A percentile compares a stretch with the other conserved stretches of the same genome.
Conservation (phyloP, 2,888 invertebrate genomes). For the Acanthosepion esculentum region DNA sequence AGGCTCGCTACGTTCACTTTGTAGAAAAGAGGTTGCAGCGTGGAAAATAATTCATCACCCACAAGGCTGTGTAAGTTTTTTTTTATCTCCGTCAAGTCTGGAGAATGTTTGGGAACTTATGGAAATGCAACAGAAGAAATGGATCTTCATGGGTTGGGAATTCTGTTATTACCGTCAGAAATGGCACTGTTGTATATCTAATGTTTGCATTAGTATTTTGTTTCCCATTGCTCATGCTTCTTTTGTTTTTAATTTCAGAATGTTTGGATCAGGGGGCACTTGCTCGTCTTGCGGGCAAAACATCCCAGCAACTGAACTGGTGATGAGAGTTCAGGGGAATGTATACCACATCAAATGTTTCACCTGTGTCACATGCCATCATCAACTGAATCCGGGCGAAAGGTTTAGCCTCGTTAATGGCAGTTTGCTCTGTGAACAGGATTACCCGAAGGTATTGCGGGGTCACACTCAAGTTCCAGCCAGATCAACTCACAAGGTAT, state of each 20-base stretch:
- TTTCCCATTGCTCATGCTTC: not conserved
- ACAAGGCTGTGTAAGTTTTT: too few relatives aligned
- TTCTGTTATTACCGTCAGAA: too few relatives aligned
- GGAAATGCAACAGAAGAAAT: too few relatives aligned
- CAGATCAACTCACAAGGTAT: slow-evolving; percentile 67
- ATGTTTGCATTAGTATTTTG: not conserved
- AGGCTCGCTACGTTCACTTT: too few relatives aligned
- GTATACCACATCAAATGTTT: slow-evolving; percentile 97
- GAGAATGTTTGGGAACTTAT: too few relatives aligned
- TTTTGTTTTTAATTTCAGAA: slow-evolving; percentile 78
- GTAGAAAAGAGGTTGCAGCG: too few relatives aligned
- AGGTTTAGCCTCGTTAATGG: slow-evolving; percentile 93
- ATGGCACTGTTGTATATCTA: too few relatives aligned
- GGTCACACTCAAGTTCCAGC: slow-evolving; percentile 62
- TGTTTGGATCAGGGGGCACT: slow-evolving; percentile 91
- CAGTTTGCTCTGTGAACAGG: slow-evolving; percentile 93
- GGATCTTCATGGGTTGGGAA: too few relatives aligned
- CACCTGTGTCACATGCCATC: slow-evolving; percentile 93
- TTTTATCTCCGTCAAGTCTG: too few relatives aligned
- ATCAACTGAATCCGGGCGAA: slow-evolving; percentile 91
- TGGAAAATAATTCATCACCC: too few relatives aligned
- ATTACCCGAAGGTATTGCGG: slow-evolving; percentile 91
- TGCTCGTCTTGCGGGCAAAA: slow-evolving; percentile 93
- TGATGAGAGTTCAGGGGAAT: slow-evolving; percentile 84
- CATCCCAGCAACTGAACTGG: slow-evolving; percentile 94